Evolutionary conservation across 1,140 invertebrate genomes (phyloP).

Genomic region (Orchesella cincta): DNA sequence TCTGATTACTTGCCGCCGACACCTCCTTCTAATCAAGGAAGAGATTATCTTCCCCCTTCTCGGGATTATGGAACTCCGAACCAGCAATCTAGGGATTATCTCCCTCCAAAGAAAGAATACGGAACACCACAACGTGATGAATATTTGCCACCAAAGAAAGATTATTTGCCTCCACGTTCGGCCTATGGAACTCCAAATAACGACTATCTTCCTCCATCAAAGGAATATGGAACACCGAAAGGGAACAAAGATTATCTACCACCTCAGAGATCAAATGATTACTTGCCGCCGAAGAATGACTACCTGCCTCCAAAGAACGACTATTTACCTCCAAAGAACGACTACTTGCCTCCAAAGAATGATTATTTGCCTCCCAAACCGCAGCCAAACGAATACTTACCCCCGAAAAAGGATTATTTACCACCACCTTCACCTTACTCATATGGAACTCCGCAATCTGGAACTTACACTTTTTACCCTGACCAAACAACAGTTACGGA

Average conservation of each 20-base stretch:
- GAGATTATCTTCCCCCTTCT: not conserved
- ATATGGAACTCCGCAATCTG: not conserved
- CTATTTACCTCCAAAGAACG: slow-evolving; percentile 4
- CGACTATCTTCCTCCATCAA: not conserved
- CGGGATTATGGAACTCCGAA: not conserved
- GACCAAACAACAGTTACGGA: slow-evolving; percentile 21
- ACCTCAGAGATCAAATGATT: slow-evolving; percentile 18
- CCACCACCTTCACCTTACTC: not conserved
- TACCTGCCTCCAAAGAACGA: slow-evolving; percentile 12
- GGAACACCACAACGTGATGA: not conserved
- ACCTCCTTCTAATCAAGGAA: not conserved
- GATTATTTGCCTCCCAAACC: not conserved
- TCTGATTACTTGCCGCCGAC: slow-evolving; percentile 5
- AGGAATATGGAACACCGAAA: not conserved
- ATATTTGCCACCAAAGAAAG: not conserved
- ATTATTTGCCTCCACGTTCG: slow-evolving; percentile 1
- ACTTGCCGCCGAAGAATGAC: not conserved
- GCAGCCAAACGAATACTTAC: not conserved
- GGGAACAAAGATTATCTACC: slow-evolving; percentile 19
- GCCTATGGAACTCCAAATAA: slow-evolving; percentile 24
- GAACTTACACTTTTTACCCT: not conserved
- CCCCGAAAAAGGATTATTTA: not conserved
- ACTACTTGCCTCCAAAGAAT: slow-evolving; percentile 15
- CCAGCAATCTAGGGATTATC: not conserved
- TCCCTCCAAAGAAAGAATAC: not conserved